These are phyloP conservation scores for Lymantria monacha DNA, from an alignment of 2,888 invertebrate species.

Conservation along the genomic window DNA sequence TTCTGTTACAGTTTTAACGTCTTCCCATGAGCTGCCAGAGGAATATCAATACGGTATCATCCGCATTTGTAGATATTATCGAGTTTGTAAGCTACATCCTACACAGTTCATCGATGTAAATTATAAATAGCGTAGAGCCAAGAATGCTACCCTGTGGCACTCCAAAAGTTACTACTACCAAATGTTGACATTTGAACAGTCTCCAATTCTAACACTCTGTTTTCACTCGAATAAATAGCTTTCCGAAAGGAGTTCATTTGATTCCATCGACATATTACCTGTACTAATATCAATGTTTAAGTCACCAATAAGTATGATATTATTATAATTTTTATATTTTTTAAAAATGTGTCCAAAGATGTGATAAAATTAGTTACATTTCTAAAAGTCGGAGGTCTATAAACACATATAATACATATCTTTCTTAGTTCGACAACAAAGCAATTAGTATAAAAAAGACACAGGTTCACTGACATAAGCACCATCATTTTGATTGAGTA, in stretches of 20 bases:
- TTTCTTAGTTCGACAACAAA: neutral
- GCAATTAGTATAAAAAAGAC: neutral
- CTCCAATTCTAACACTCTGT: too few relatives aligned
- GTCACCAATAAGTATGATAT: neutral
- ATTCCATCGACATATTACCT: neutral
- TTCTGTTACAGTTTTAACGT: too few relatives aligned
- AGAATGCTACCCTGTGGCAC: too few relatives aligned
- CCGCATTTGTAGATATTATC: too few relatives aligned
- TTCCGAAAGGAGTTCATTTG: neutral
- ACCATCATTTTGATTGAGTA: neutral
- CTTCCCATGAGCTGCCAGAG: too few relatives aligned
- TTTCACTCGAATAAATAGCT: too few relatives aligned
- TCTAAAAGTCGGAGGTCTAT: neutral
- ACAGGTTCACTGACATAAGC: neutral
- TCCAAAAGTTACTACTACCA: too few relatives aligned
- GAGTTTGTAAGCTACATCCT: too few relatives aligned
- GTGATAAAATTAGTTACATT: neutral
- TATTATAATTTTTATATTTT: neutral
- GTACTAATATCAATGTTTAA: neutral
- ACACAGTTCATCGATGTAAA: too few relatives aligned
- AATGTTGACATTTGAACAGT: too few relatives aligned
- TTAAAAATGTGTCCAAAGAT: neutral
- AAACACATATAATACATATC: neutral
- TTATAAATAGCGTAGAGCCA: too few relatives aligned
- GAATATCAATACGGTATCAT: too few relatives aligned